Base-by-base conservation (phyloP, 2,888 invertebrate species). In the Pardosa pseudoannulata region DNA sequence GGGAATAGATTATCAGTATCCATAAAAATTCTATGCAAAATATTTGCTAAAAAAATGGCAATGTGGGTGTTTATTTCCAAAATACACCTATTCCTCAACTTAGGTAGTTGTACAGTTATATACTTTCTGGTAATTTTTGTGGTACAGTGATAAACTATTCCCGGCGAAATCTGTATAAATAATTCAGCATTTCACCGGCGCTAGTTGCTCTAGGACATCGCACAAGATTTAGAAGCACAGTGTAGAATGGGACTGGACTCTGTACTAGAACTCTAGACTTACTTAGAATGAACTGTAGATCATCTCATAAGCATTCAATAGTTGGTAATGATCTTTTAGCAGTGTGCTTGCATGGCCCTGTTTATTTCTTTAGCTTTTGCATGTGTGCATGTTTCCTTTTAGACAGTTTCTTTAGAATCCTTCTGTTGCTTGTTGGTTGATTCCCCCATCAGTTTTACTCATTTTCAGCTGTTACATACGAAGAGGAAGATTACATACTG, bases 221-320 rank as follows among this genome's bases (percentile, higher is more conserved):
- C 65, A 13, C 65, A 65, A 1, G 41, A 27, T 36, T 27, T 68
- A 81, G 74, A n/a, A 36, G 67, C 74, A 81, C 80, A 46, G 41
- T 56, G 23, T 82, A 83, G 76, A 64, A 80, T 46, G 71, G 76
- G 83, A 85, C 83, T 85, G 83, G 83, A 85, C 83, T 78, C 83
- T 85, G 83, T 85, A 85, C 68, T 85, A 85, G 78, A 72, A 76
- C 41, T 36, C 27, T 78, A 78, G 78, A 78, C 65, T 73, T 73
- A 70, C 46, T 50, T 78, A 76, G 76, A 71, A 71, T 76, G 70
- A 62, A 56, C 19, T 41, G 70, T 75, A 83, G 78, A 76, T 78
- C 72, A 78, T 56, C 19, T 72, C 70, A 64, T 71, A 78, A 73
- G 78, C 83, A 72, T 78, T 41, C 23, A 23, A 36, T 78, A 78